Conservation (phyloP, 2,888 invertebrate species). For the Bellardia pandia region DNA sequence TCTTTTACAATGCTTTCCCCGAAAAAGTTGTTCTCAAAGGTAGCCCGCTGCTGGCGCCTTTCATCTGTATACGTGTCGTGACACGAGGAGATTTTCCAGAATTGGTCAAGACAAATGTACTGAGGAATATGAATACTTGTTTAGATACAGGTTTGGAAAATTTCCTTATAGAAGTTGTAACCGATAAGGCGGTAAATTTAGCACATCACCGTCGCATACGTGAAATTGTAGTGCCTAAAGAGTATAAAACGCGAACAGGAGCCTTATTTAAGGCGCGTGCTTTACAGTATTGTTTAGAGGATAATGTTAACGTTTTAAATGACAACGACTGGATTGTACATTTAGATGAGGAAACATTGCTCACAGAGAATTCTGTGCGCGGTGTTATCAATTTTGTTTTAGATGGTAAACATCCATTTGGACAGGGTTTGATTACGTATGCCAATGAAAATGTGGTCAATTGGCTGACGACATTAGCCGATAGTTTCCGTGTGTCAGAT, state of each 20-base stretch:
- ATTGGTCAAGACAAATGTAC: conserved; percentile 93
- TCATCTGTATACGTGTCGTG: conserved; percentile 96
- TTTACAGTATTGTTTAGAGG: conserved; percentile 97
- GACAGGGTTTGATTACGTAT: conserved; percentile 97
- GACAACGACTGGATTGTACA: conserved; percentile 99
- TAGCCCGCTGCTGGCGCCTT: conserved; percentile 95
- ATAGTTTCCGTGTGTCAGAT: conserved; percentile 97
- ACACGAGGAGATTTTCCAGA: conserved; percentile 97
- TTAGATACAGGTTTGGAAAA: conserved; percentile 96
- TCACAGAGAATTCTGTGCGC: conserved; percentile 95
- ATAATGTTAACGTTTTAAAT: conserved; percentile 92
- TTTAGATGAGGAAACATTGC: conserved; percentile 97
- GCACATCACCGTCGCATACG: conserved; percentile 92
- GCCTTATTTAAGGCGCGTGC: conserved; percentile 97
- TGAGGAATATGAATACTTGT: conserved; percentile 94
- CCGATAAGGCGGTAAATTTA: conserved; percentile 93
- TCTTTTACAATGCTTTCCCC: conserved; percentile 96
- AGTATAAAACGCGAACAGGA: conserved; percentile 94
- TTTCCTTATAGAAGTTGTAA: conserved; percentile 97
- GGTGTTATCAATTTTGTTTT: conserved; percentile 97
- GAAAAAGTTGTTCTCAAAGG: conserved; percentile 95
- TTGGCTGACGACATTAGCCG: conserved; percentile 98
- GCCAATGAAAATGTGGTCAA: conserved; percentile 98
- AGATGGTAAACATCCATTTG: conserved; percentile 97
- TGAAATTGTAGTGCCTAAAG: conserved; percentile 94